Evolutionary conservation across 2,113 vertebrate genomes (phyloP).

Genomic region (Hypocryptadius cinnamomeus): DNA sequence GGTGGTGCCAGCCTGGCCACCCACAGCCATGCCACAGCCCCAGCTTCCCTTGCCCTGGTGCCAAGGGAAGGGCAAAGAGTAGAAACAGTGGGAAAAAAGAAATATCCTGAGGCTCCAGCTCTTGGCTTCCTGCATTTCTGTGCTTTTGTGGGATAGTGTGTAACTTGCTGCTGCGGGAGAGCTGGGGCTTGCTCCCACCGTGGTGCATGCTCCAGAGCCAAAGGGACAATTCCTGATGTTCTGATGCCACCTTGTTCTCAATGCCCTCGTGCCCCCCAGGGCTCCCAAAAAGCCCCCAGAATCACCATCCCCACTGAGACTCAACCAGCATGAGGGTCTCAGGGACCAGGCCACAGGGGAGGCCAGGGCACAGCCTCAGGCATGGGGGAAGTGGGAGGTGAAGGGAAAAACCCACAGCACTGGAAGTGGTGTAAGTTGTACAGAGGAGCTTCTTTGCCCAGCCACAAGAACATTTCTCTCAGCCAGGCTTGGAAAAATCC

Average conservation of each 20-base stretch:
- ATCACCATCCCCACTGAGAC: neutral
- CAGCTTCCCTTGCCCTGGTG: neutral
- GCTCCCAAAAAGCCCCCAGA: neutral
- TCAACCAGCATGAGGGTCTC: neutral
- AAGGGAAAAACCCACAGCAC: neutral
- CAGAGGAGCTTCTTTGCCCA: neutral
- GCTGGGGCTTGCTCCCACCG: neutral
- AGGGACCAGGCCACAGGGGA: accelerated
- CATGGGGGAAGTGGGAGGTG: neutral
- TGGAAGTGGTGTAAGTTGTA: too few species aligned
- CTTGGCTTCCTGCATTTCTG: neutral
- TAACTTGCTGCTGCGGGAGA: neutral
- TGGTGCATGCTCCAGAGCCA: accelerated
- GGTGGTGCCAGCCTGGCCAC: neutral
- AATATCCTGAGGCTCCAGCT: neutral
- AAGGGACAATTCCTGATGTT: neutral
- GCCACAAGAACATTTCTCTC: neutral
- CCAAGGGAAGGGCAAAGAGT: neutral
- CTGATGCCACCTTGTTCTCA: neutral
- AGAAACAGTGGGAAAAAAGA: neutral
- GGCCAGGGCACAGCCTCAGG: neutral
- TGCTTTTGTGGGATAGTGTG: neutral
- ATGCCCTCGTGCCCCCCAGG: accelerated
- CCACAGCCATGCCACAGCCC: accelerated
- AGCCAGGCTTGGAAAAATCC: neutral